Evolutionary conservation across 2,113 vertebrate species (phyloP).

Genomic region (Otis tarda): DNA sequence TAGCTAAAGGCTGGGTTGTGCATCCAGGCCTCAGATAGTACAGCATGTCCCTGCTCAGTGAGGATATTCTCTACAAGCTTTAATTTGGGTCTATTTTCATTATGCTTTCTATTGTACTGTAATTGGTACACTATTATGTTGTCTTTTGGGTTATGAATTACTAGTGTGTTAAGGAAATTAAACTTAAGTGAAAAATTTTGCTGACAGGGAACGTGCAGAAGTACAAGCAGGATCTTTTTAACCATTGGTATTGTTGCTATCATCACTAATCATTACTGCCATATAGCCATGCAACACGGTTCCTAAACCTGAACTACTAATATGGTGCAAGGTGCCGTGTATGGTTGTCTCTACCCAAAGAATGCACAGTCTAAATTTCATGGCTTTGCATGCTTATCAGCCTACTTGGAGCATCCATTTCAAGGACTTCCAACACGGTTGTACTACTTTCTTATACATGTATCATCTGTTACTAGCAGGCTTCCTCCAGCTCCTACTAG

Average conservation of each 20-base stretch:
- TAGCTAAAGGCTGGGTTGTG: too few relatives aligned
- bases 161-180: background rate
- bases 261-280: background rate
- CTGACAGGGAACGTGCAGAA: background rate
- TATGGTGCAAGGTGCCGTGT: accelerated
- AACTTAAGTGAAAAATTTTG: background rate
- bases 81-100: background rate
- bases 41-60: too few relatives aligned
- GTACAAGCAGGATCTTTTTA: background rate
- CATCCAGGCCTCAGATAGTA: too few relatives aligned
- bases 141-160: background rate
- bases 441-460: background rate
- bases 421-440: background rate
- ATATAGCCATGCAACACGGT: background rate
- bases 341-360: background rate
- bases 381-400: background rate
- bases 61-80: background rate
- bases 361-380: background rate
- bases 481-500: background rate
- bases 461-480: background rate
- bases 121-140: background rate
- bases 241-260: background rate
- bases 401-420: background rate
- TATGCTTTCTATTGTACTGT: background rate
- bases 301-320: background rate